phyloP scores from a whole-genome alignment of 1,140 invertebrate genomes.

The Halotydeus destructor region DNA sequence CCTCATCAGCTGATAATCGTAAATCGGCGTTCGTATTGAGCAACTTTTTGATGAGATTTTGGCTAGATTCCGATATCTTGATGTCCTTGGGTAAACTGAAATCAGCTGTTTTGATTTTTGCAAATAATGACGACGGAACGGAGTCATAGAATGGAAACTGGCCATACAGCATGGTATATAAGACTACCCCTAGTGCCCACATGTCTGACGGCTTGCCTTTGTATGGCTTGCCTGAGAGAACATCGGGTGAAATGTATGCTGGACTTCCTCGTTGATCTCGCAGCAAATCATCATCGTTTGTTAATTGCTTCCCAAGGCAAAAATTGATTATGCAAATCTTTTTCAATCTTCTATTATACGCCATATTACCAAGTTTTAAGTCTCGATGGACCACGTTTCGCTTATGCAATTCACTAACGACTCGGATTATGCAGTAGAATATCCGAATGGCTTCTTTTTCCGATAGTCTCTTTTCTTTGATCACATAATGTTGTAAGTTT shows the following conservation, averaged over 20 bases:
- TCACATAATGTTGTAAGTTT: conserved; percentile 61
- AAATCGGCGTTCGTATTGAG: too few relatives aligned
- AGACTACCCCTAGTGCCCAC: conserved; percentile 61
- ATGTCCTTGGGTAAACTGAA: conserved; percentile 40
- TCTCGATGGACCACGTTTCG: conserved; percentile 61
- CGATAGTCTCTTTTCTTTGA: conserved; percentile 50
- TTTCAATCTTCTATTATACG: conserved; percentile 44
- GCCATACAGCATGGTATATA: conserved; percentile 67
- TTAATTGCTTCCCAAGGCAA: conserved; percentile 53
- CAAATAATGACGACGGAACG: conserved; percentile 50
- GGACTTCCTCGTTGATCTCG: conserved; percentile 61
- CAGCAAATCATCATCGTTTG: conserved; percentile 46
- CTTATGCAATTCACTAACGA: conserved; percentile 51
- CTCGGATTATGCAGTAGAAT: conserved; percentile 50
- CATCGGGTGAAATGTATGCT: conserved; percentile 64
- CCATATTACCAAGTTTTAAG: conserved; percentile 56
- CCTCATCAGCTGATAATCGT: too few relatives aligned
- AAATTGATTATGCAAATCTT: conserved; percentile 56
- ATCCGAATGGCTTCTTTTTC: conserved; percentile 53
- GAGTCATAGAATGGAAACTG: conserved; percentile 67
- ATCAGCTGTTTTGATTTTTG: conserved; percentile 46
- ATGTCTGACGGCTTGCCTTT: conserved; percentile 53
- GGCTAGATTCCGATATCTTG: too few relatives aligned
- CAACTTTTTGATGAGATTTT: too few relatives aligned
- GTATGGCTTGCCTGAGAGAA: conserved; percentile 39